A percentile compares a stretch with the other conserved stretches of the same genome.
Evolutionary conservation across 2,888 invertebrate genomes (phyloP).

Genomic region (Flabesymbios commensalis): DNA sequence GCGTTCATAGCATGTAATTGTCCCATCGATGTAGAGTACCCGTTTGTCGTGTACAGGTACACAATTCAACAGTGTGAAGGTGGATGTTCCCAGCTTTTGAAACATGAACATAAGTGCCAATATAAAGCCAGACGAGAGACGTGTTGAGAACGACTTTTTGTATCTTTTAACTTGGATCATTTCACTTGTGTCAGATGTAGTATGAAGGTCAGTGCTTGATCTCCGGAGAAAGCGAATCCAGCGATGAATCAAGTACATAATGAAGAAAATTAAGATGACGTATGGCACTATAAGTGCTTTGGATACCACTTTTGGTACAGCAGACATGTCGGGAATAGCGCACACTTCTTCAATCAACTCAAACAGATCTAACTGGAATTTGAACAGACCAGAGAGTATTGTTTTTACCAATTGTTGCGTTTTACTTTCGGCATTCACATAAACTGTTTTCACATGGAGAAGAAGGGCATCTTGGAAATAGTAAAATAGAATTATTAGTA

Average conservation of each 20-base stretch:
- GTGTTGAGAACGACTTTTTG: slow-evolving; percentile 20
- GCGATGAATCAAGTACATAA: slow-evolving; percentile 22
- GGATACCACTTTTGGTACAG: slow-evolving; percentile 25
- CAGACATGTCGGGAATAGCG: slow-evolving; percentile 22
- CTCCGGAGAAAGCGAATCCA: slow-evolving; percentile 2
- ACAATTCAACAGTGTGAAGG: slow-evolving; percentile 36
- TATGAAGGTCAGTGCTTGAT: not conserved
- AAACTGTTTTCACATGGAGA: slow-evolving; percentile 32
- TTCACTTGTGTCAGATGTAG: not conserved
- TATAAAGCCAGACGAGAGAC: slow-evolving; percentile 29
- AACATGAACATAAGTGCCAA: slow-evolving; percentile 32
- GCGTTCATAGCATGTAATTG: slow-evolving; percentile 25
- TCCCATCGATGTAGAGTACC: slow-evolving; percentile 37
- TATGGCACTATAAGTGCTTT: slow-evolving; percentile 34
- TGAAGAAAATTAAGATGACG: slow-evolving; percentile 23
- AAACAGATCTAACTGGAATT: slow-evolving; percentile 32
- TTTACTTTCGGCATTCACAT: slow-evolving; percentile 12
- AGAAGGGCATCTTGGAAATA: slow-evolving; percentile 39
- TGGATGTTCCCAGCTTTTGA: slow-evolving; percentile 34
- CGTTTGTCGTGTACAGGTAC: slow-evolving; percentile 26
- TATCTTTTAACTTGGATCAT: not conserved
- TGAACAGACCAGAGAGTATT: slow-evolving; percentile 29
- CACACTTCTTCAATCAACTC: slow-evolving; percentile 31
- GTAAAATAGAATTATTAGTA: slow-evolving; percentile 33
- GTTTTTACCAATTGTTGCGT: slow-evolving; percentile 22